Conservation (phyloP, 2,888 invertebrate species). For the Xiphydria camelus region DNA sequence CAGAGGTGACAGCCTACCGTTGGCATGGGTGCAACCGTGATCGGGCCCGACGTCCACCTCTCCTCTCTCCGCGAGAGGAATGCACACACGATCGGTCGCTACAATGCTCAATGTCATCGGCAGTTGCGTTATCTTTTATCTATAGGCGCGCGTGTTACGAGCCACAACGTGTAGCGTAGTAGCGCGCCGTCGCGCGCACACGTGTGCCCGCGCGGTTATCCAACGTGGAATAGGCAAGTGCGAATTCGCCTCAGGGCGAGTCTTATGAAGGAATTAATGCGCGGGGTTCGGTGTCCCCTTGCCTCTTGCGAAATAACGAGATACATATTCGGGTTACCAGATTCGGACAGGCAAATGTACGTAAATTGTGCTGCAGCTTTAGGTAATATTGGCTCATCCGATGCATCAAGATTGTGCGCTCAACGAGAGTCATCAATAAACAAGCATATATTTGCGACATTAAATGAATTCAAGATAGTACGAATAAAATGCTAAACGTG, state of each 20-base stretch:
- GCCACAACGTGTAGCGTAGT: not conserved
- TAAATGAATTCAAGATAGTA: no score
- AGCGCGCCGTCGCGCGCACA: slow-evolving; percentile 25
- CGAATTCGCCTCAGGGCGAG: not conserved
- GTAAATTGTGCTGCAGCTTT: no score
- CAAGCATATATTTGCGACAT: no score
- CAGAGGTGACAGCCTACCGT: slow-evolving; percentile 50
- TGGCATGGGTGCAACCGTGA: slow-evolving; percentile 41
- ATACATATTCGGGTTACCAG: no score
- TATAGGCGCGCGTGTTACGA: not conserved
- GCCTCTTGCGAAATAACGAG: no score
- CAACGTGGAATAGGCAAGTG: not conserved
- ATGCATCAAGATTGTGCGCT: no score
- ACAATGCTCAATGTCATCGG: slow-evolving; percentile 15
- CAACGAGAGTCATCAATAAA: no score
- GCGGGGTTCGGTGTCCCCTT: no score
- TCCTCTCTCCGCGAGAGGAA: slow-evolving; percentile 22
- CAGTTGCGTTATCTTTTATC: not conserved
- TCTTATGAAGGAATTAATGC: no score
- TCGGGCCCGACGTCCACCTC: slow-evolving; percentile 38
- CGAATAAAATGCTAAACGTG: no score
- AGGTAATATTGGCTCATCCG: no score
- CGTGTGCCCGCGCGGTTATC: slow-evolving; percentile 23
- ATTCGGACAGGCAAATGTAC: no score
- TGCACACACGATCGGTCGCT: slow-evolving; percentile 36